Evolutionary conservation across 2,797 vertebrate species (phyloP).

Genomic region (Chaetophractus vellerosus): DNA sequence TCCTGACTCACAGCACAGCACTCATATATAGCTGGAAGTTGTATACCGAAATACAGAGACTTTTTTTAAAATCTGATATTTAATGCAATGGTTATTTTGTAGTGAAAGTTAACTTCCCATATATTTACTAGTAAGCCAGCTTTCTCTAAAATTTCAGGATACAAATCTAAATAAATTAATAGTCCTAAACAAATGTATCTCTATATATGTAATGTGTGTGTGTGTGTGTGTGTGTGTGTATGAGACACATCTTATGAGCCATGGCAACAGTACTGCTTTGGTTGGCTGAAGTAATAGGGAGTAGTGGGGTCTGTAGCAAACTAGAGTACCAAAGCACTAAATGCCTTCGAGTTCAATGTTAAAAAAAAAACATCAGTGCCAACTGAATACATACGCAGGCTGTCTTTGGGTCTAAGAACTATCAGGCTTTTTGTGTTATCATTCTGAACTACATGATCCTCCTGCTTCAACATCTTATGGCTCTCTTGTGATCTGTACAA

Average conservation of each 20-base stretch:
- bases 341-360: neutral
- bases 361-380: neutral
- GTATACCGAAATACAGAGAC: conserved; percentile 25
- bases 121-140: conserved; percentile 45
- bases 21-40: neutral
- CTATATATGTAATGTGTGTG: neutral
- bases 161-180: neutral
- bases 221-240: neutral
- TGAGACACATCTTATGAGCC: neutral
- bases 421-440: neutral
- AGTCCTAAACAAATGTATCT: neutral
- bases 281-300: neutral
- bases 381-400: neutral
- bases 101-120: conserved; percentile 15
- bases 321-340: neutral
- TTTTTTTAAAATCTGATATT: neutral
- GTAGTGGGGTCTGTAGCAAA: neutral
- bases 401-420: neutral
- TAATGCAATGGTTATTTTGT: neutral
- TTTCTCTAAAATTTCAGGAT: conserved; percentile 46
- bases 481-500: neutral
- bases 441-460: neutral
- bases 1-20: neutral
- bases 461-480: neutral
- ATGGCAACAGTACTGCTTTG: neutral